Evolutionary conservation across 2,888 invertebrate genomes (phyloP).

Genomic region (Dendrolimus houi): DNA sequence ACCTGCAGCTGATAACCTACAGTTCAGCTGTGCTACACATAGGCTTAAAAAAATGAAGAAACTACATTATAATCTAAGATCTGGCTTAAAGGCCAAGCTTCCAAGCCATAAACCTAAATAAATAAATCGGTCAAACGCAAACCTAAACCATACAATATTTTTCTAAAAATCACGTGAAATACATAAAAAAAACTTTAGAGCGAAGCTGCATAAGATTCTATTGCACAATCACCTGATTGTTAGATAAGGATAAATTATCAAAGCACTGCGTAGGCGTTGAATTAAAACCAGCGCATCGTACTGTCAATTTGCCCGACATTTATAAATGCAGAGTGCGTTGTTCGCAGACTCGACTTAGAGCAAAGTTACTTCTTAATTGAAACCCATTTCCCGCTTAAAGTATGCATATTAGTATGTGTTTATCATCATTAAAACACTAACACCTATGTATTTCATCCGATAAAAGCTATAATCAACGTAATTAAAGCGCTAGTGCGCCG

Average conservation of each 20-base stretch:
- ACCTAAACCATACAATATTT: too few species aligned
- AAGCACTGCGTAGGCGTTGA: background rate
- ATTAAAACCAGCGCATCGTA: background rate
- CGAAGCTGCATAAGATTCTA: too few species aligned
- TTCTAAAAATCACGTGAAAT: too few species aligned
- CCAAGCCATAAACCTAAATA: too few species aligned
- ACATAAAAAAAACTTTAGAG: too few species aligned
- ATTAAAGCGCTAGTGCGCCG: background rate
- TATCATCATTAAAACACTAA: background rate
- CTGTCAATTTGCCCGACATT: background rate
- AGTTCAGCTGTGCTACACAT: too few species aligned
- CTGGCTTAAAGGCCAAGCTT: too few species aligned
- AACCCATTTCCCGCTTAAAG: constrained; percentile 25
- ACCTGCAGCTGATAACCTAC: too few species aligned
- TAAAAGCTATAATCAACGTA: background rate
- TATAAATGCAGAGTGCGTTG: background rate
- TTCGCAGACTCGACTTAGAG: background rate
- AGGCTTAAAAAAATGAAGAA: too few species aligned
- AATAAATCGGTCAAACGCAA: too few species aligned
- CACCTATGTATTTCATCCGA: background rate
- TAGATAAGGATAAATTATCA: background rate
- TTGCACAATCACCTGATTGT: too few species aligned
- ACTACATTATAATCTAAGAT: too few species aligned
- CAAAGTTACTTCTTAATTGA: constrained; percentile 36
- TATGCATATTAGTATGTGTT: background rate